These are phyloP conservation scores for Colostygia pectinataria DNA, from an alignment of 2,888 invertebrate species.

Conservation along the genomic window DNA sequence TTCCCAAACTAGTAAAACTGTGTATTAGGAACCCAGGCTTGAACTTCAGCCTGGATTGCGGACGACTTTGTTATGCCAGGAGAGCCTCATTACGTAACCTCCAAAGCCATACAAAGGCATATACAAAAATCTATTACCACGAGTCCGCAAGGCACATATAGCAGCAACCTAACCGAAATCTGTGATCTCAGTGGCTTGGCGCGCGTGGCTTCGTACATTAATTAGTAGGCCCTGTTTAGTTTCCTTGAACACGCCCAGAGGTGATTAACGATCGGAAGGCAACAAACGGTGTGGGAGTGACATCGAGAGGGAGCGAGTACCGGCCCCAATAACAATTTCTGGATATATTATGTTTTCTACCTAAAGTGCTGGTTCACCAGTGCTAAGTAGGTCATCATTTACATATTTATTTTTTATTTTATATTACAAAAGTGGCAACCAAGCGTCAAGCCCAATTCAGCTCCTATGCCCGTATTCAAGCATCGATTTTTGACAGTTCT, in stretches of 20 bases:
- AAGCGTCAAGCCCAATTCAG: too few species aligned
- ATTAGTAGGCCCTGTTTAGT: slow-evolving; percentile 38
- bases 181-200: not conserved
- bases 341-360: not conserved
- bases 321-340: slow-evolving; percentile 1
- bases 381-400: too few species aligned
- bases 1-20: too few species aligned
- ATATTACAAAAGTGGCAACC: too few species aligned
- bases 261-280: slow-evolving; percentile 36
- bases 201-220: slow-evolving; percentile 33
- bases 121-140: not conserved
- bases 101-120: not conserved
- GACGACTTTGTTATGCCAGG: too few species aligned
- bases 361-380: too few species aligned
- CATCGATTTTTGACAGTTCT: too few species aligned
- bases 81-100: too few species aligned
- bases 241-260: slow-evolving; percentile 30
- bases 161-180: slow-evolving; percentile 9
- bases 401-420: too few species aligned
- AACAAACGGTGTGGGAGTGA: slow-evolving; percentile 22
- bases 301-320: slow-evolving; percentile 13
- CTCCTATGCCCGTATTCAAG: too few species aligned
- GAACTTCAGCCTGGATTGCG: too few species aligned
- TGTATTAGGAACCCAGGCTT: too few species aligned
- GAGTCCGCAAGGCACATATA: not conserved